Evolutionary conservation across 2,888 invertebrate species (phyloP).

Genomic region (Metallyticus violacea): DNA sequence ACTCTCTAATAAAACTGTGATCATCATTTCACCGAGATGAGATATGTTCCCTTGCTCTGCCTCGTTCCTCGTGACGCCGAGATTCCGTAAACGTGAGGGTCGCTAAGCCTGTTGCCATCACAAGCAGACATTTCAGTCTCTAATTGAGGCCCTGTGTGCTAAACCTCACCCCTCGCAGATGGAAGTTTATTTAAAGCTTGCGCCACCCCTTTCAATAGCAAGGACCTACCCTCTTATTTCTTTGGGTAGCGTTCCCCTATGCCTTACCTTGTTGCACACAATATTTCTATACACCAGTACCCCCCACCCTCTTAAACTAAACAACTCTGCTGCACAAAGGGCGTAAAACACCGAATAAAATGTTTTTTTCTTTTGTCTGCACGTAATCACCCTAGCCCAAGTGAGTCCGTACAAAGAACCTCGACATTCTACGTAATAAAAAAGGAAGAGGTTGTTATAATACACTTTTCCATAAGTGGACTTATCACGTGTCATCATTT

Average conservation of each 20-base stretch:
- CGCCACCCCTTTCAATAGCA: slow-evolving; percentile 19
- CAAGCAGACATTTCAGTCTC: slow-evolving; percentile 16
- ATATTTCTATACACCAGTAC: slow-evolving; percentile 20
- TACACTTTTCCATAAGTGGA: neutral
- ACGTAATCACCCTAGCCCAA: neutral
- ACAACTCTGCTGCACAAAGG: slow-evolving; percentile 23
- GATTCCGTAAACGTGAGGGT: neutral
- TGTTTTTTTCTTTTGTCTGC: neutral
- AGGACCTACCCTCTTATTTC: slow-evolving; percentile 3
- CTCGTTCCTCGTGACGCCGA: neutral
- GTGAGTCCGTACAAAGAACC: neutral
- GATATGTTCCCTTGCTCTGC: too few species aligned
- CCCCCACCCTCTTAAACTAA: slow-evolving; percentile 20
- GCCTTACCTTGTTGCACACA: neutral
- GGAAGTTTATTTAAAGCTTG: slow-evolving; percentile 31
- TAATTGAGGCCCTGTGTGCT: slow-evolving; percentile 30
- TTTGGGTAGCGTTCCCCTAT: neutral
- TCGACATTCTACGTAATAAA: neutral
- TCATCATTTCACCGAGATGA: too few species aligned
- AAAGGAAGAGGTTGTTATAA: neutral
- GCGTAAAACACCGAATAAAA: slow-evolving; percentile 14
- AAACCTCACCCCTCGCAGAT: slow-evolving; percentile 1
- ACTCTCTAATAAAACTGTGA: too few species aligned
- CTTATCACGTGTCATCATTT: slow-evolving; percentile 16
- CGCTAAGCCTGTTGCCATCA: neutral